A percentile compares a stretch with the other conserved stretches of the same genome.
Evolutionary conservation across 2,888 invertebrate species (phyloP).

Genomic region (Cantharis rufa): DNA sequence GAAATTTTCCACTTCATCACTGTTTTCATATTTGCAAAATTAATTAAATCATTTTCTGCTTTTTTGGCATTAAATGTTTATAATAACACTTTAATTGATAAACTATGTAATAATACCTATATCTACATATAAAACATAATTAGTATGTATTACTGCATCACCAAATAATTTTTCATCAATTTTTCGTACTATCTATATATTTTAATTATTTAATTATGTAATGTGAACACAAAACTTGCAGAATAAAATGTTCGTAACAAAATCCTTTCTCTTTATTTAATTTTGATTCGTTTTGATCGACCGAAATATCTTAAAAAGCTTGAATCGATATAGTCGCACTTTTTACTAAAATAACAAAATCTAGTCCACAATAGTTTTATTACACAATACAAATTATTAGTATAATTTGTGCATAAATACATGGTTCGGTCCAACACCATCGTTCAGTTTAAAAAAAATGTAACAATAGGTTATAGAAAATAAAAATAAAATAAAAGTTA

Average conservation of each 20-base stretch:
- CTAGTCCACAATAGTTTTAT: too few relatives aligned
- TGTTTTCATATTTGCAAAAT: background rate
- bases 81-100: background rate
- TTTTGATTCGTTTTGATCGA: too few relatives aligned
- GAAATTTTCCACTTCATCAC: background rate
- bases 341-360: too few relatives aligned
- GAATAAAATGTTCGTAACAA: slow-evolving; percentile 4
- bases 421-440: too few relatives aligned
- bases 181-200: background rate
- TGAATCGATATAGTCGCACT: too few relatives aligned
- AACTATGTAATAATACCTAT: background rate
- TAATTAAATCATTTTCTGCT: background rate
- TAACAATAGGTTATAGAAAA: too few relatives aligned
- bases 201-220: background rate
- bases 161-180: background rate
- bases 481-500: too few relatives aligned
- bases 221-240: background rate
- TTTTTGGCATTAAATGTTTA: background rate
- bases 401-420: too few relatives aligned
- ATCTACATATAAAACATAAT: background rate
- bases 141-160: background rate
- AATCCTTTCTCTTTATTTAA: background rate
- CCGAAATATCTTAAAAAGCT: too few relatives aligned
- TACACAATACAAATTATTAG: too few relatives aligned
- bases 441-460: too few relatives aligned